Evolutionary conservation across 2,113 vertebrate genomes (phyloP).

Genomic region (Alethe diademata): DNA sequence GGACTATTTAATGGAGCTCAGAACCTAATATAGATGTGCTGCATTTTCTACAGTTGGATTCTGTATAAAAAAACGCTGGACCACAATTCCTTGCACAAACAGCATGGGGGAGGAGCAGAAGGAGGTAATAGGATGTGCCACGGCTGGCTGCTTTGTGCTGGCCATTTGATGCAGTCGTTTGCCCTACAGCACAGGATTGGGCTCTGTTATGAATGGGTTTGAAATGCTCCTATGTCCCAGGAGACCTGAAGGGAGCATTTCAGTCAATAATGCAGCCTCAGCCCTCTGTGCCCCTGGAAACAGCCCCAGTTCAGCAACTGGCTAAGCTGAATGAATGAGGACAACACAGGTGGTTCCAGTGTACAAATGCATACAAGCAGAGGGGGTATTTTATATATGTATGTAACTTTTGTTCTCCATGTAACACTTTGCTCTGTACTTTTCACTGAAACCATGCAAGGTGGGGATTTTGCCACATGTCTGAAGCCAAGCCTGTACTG

Average conservation of each 20-base stretch:
- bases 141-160: conserved; percentile 31
- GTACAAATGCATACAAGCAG: background rate
- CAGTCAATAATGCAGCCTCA: conserved; percentile 22
- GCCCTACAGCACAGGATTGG: background rate
- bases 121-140: background rate
- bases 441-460: background rate
- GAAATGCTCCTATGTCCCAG: conserved; percentile 20
- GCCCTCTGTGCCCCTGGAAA: background rate
- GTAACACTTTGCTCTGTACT: background rate
- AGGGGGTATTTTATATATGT: background rate
- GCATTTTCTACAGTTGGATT: background rate
- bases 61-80: background rate
- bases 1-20: background rate
- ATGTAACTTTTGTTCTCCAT: background rate
- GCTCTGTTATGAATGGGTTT: conserved; percentile 17
- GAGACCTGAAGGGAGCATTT: conserved; percentile 5
- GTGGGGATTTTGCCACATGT: background rate
- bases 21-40: background rate
- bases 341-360: background rate
- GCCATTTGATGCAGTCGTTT: conserved; percentile 39
- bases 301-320: background rate
- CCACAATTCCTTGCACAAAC: background rate
- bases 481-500: background rate
- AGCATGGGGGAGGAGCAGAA: background rate
- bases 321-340: background rate